Evolutionary conservation across 2,797 vertebrate genomes (phyloP).

Genomic region (Lophius americanus): DNA sequence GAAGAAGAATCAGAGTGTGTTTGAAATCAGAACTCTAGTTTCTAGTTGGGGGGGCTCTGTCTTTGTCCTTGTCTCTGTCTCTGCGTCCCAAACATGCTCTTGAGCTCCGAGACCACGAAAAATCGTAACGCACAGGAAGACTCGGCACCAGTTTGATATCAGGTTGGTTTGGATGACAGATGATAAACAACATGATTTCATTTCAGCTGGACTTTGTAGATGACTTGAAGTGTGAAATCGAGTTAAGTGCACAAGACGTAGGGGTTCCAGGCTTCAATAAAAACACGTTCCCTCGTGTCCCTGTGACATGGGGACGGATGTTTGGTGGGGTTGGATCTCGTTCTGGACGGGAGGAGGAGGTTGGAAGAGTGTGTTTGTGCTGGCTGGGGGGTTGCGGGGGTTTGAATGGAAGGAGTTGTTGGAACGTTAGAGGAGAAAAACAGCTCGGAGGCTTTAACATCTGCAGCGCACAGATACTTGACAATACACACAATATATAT

Average conservation of each 20-base stretch:
- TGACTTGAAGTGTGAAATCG: slow-evolving; percentile 83
- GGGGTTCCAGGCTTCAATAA: slow-evolving; percentile 70
- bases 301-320: slow-evolving; percentile 76
- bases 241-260: slow-evolving; percentile 82
- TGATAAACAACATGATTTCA: slow-evolving; percentile 81
- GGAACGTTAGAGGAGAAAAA: slow-evolving; percentile 54
- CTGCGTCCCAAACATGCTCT: slow-evolving; percentile 28
- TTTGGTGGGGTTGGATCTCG: slow-evolving; percentile 50
- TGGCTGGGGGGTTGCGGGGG: background rate
- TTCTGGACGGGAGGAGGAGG: slow-evolving; percentile 51
- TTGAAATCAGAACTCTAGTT: slow-evolving; percentile 25
- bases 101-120: slow-evolving; percentile 30
- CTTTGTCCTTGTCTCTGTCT: slow-evolving; percentile 24
- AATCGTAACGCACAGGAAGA: slow-evolving; percentile 79
- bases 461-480: slow-evolving; percentile 78
- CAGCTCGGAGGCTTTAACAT: slow-evolving; percentile 57
- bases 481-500: slow-evolving; percentile 69
- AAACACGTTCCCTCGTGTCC: slow-evolving; percentile 65
- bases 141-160: slow-evolving; percentile 63
- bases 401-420: slow-evolving; percentile 18
- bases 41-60: slow-evolving; percentile 19
- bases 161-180: slow-evolving; percentile 74
- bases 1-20: slow-evolving; percentile 27
- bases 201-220: slow-evolving; percentile 81
- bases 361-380: slow-evolving; percentile 34